Evolutionary conservation across 2,113 vertebrate species (phyloP).

Genomic region (Mustela nigripes): DNA sequence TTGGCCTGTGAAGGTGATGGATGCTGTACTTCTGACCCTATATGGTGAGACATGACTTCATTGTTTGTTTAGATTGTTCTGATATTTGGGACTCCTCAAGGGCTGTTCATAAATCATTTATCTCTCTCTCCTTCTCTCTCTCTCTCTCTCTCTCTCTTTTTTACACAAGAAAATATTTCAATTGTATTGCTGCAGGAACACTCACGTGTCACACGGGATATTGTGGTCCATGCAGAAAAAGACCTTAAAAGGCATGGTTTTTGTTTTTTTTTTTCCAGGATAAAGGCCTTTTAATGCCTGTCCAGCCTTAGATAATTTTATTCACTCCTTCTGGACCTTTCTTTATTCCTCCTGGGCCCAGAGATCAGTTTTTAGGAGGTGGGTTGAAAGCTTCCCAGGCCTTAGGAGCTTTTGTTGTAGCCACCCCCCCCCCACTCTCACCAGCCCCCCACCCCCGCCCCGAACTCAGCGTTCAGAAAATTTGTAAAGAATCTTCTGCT

Average conservation of each 20-base stretch:
- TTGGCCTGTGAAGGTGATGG: conserved; percentile 91
- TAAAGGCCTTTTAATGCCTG: conserved; percentile 99
- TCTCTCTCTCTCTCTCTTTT: conserved; percentile 72
- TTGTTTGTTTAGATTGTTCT: conserved; percentile 93
- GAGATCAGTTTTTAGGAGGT: conserved; percentile 98
- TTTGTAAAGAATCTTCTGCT: conserved; percentile 94
- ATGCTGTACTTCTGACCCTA: conserved; percentile 91
- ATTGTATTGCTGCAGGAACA: conserved; percentile 90
- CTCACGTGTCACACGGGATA: conserved; percentile 89
- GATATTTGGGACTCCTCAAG: conserved; percentile 92
- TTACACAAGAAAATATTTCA: conserved; percentile 91
- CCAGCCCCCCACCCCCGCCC: conserved; percentile 64
- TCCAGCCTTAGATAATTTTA: conserved; percentile 99
- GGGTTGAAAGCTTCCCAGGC: conserved; percentile 99
- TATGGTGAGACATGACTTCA: conserved; percentile 93
- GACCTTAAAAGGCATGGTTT: conserved; percentile 93
- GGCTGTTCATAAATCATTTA: conserved; percentile 94
- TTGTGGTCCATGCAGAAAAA: conserved; percentile 92
- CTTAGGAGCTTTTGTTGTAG: conserved; percentile 96
- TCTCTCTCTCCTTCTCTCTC: conserved; percentile 80
- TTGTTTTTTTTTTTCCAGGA: conserved; percentile 84
- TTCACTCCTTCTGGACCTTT: conserved; percentile 96
- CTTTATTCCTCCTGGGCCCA: conserved; percentile 96
- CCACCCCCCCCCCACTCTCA: conserved; percentile 58
- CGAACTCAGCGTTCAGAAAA: conserved; percentile 89